Evolutionary conservation across 2,888 invertebrate genomes (phyloP), one percentile per base, ranked within the genome.

Genomic region (Rhagonycha lutea): DNA sequence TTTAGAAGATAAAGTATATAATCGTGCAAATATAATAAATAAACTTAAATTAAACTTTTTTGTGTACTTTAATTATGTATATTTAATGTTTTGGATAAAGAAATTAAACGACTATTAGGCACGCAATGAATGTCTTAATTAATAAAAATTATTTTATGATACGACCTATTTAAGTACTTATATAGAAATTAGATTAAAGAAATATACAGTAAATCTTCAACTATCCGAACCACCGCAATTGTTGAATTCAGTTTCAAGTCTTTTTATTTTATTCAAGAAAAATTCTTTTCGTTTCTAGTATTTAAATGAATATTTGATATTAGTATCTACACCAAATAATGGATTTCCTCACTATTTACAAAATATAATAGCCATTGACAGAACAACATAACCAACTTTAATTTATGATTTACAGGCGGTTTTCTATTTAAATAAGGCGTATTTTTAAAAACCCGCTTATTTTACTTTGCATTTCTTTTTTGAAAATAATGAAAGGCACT

Each of bases 71-170:
- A 47, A 47, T 47, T 47, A 47, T 47, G 47, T 47, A n/a, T 47
- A 47, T 47, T n/a, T 47, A 47, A 47, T n/a, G 47, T n/a, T n/a
- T 47, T n/a, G 47, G n/a, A 47, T n/a, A 47, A 47, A 47, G 11
- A 65, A 65, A n/a, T 65, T 65, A 65, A 65, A 65, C n/a, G 63
- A 65, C 8, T n/a, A 65, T 65, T 24, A 65, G 3, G 18, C 63
- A 65, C 63, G 63, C 63, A 26, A 65, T 65, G n/a, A 65, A 65
- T 24, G 26, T 65, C 63, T 65, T 26, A 65, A 65, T 65, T 65
- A 65, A 65, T 65, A 65, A 63, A 26, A 24, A 47, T 47, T 7
- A 7, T 26, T 24, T 12, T 23, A 65, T 26, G 12, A 65, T 23
- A 5, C 24, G 63, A 63, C 24, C 4, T 65, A 12, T 23, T n/a